Conservation (phyloP, 2,797 vertebrate genomes). For the Decapterus maruadsi region DNA sequence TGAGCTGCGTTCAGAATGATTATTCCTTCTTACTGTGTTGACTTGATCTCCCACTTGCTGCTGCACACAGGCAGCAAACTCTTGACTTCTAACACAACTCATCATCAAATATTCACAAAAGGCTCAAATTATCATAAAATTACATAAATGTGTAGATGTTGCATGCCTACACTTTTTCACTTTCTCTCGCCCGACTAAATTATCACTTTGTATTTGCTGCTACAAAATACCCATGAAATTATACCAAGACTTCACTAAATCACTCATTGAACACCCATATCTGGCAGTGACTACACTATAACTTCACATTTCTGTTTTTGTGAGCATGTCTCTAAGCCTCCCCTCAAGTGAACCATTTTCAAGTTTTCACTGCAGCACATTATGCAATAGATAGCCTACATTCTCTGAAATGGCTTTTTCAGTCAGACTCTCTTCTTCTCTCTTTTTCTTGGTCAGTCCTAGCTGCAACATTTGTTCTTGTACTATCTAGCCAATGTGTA, state of each 20-base stretch:
- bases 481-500: not conserved
- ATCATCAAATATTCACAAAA: constrained; percentile 72
- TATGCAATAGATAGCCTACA: constrained; percentile 54
- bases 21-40: constrained; percentile 72
- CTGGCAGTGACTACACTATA: constrained; percentile 24
- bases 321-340: constrained; percentile 16
- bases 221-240: too few species aligned
- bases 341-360: constrained; percentile 51
- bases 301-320: constrained; percentile 18
- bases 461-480: not conserved
- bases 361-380: constrained; percentile 58
- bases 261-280: constrained; percentile 9
- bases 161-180: not conserved
- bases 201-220: constrained; percentile 11
- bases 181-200: constrained; percentile 6
- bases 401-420: constrained; percentile 45
- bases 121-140: constrained; percentile 67
- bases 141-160: constrained; percentile 52
- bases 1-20: constrained; percentile 76
- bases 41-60: constrained; percentile 79
- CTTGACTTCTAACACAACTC: constrained; percentile 62
- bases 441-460: not conserved
- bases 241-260: constrained; percentile 3
- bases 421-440: constrained; percentile 12
- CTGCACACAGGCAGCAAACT: constrained; percentile 61